Percentiles rank a stretch among this genome's conserved stretches.
phyloP scores from a whole-genome alignment of 2,888 invertebrate species.

The Papilio elwesi region DNA sequence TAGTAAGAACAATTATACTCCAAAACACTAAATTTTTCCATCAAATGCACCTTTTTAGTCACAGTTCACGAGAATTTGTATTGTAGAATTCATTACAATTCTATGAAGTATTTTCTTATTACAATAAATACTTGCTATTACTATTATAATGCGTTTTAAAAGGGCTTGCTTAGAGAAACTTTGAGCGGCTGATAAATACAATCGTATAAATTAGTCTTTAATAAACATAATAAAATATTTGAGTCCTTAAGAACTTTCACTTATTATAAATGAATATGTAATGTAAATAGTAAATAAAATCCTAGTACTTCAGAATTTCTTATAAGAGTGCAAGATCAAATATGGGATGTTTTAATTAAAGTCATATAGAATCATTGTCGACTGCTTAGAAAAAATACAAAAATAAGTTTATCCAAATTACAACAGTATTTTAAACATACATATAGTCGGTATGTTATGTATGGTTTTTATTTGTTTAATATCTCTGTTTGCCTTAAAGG shows the following conservation, averaged over 20 bases:
- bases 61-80: slow-evolving; percentile 39
- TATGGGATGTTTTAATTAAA: neutral
- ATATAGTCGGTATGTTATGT: neutral
- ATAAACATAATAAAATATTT: neutral
- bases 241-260: neutral
- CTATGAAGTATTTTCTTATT: slow-evolving; percentile 50
- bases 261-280: neutral
- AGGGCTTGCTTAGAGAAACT: slow-evolving; percentile 19
- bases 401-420: neutral
- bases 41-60: slow-evolving; percentile 45
- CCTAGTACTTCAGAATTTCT: neutral
- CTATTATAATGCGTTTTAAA: slow-evolving; percentile 23
- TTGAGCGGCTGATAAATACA: slow-evolving; percentile 33
- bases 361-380: neutral
- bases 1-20: slow-evolving; percentile 51
- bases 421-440: neutral
- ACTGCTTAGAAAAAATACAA: neutral
- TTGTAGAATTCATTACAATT: slow-evolving; percentile 16
- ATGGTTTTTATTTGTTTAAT: slow-evolving; percentile 3
- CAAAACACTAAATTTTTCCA: slow-evolving; percentile 49
- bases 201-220: neutral
- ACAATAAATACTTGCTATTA: slow-evolving; percentile 45
- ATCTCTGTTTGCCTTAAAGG: neutral
- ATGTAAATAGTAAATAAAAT: neutral
- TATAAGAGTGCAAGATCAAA: neutral